These are phyloP conservation scores for Scaptodrosophila latifasciaeformis DNA, from an alignment of 2,888 invertebrate species.

Conservation along the genomic window DNA sequence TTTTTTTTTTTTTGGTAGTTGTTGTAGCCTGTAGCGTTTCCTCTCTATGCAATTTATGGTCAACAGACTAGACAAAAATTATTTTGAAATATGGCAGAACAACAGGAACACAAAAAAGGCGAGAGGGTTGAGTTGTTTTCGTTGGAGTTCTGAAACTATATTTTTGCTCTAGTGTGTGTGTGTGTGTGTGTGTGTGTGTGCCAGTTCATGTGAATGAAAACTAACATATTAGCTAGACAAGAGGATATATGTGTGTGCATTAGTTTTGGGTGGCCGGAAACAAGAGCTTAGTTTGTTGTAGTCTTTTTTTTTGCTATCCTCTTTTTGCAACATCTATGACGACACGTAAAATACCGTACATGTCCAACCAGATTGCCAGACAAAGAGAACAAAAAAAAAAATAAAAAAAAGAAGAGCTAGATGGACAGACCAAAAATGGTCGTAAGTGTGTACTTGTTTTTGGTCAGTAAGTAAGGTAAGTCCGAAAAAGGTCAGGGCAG, in stretches of 20 bases:
- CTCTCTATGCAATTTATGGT: constrained; percentile 42
- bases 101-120: constrained; percentile 38
- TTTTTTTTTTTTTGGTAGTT: too few species aligned
- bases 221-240: not conserved
- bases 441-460: constrained; percentile 18
- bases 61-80: constrained; percentile 37
- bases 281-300: not conserved
- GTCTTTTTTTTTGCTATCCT: too few species aligned
- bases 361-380: not conserved
- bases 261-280: not conserved
- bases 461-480: constrained; percentile 34
- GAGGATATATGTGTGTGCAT: not conserved
- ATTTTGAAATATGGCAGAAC: constrained; percentile 59
- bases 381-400: too few species aligned
- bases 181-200: too few species aligned
- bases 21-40: constrained; percentile 25
- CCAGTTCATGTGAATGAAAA: too few species aligned
- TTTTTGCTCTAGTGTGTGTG: too few species aligned
- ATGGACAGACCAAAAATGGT: constrained; percentile 7
- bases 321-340: constrained; percentile 15
- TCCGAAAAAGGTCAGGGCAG: constrained; percentile 6
- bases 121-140: too few species aligned
- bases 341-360: constrained; percentile 24
- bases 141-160: too few species aligned
- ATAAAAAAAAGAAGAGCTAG: not conserved